These are phyloP conservation scores for Drosophila chauvacae DNA, from an alignment of 1,140 invertebrate species.

Conservation along the genomic window DNA sequence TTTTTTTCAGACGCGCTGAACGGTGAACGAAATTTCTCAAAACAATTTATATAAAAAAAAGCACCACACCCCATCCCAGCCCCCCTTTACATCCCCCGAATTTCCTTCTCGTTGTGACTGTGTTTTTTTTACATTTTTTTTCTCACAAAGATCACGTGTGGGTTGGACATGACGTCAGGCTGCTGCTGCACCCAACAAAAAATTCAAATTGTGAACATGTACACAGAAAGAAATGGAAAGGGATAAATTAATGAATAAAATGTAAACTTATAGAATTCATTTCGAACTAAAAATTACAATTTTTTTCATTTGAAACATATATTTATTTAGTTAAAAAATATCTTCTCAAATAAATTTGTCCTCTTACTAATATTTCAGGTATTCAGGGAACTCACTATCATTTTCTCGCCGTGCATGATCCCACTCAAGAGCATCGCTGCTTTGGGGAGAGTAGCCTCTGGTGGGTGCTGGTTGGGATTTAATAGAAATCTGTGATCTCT, in stretches of 20 bases:
- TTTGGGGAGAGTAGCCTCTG: conserved; percentile 19
- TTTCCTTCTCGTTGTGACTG: neutral
- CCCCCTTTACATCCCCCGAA: neutral
- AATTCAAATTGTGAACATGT: conserved; percentile 6
- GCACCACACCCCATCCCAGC: conserved; percentile 1
- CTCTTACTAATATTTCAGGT: neutral
- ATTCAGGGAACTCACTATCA: neutral
- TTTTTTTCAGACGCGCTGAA: conserved; percentile 39
- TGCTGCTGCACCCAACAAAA: conserved; percentile 45
- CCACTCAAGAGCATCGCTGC: conserved; percentile 32
- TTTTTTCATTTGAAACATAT: neutral
- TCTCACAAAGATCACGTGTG: conserved; percentile 37
- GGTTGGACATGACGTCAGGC: conserved; percentile 28
- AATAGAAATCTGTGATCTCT: neutral
- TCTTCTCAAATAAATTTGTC: accelerated
- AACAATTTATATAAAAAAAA: conserved; percentile 56
- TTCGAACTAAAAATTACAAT: neutral
- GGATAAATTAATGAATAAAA: neutral
- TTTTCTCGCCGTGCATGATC: conserved; percentile 14
- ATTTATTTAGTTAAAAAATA: no score
- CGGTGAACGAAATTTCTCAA: conserved; percentile 30
- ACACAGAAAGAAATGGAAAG: neutral
- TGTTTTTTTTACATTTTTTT: neutral
- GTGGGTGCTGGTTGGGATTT: conserved; percentile 17
- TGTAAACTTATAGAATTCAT: no score